Evolutionary conservation across 2,888 invertebrate genomes (phyloP).

Genomic region (Opisthograptis luteolata): DNA sequence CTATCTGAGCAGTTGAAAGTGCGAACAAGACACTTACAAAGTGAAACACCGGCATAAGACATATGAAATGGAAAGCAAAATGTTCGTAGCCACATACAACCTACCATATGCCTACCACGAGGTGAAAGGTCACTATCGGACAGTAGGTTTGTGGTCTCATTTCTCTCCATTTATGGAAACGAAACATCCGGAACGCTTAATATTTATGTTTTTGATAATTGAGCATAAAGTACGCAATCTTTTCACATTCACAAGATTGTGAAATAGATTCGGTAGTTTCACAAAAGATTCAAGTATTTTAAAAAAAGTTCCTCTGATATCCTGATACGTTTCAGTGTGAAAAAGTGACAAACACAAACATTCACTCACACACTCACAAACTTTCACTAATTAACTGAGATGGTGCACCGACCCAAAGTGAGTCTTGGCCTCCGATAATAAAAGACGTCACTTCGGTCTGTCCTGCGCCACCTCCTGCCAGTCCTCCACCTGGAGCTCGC

Average conservation of each 20-base stretch:
- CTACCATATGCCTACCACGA: constrained; percentile 26
- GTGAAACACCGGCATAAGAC: constrained; percentile 13
- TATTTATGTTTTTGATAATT: constrained; percentile 32
- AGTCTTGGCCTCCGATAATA: too few species aligned
- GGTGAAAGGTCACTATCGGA: constrained; percentile 52
- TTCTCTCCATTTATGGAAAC: constrained; percentile 71
- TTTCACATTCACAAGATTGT: background rate
- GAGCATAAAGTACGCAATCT: constrained; percentile 5
- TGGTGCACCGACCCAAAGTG: too few species aligned
- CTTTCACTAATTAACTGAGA: too few species aligned
- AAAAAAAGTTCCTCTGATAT: too few species aligned
- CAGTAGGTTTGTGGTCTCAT: constrained; percentile 51
- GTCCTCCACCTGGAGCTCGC: too few species aligned
- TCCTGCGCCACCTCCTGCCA: too few species aligned
- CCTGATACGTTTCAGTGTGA: too few species aligned
- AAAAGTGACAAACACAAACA: too few species aligned
- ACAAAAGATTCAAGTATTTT: too few species aligned
- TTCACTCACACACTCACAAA: too few species aligned
- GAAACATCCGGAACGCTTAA: constrained; percentile 46
- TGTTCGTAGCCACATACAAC: constrained; percentile 6
- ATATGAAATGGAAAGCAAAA: constrained; percentile 42
- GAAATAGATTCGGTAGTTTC: background rate
- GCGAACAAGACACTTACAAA: constrained; percentile 8
- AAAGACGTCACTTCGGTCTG: too few species aligned
- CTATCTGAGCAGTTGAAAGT: constrained; percentile 7